A percentile compares a stretch with the other conserved stretches of the same genome.
These are phyloP conservation scores for Prunella himalayana DNA, from an alignment of 2,113 vertebrate genomes.

Conservation along the genomic window DNA sequence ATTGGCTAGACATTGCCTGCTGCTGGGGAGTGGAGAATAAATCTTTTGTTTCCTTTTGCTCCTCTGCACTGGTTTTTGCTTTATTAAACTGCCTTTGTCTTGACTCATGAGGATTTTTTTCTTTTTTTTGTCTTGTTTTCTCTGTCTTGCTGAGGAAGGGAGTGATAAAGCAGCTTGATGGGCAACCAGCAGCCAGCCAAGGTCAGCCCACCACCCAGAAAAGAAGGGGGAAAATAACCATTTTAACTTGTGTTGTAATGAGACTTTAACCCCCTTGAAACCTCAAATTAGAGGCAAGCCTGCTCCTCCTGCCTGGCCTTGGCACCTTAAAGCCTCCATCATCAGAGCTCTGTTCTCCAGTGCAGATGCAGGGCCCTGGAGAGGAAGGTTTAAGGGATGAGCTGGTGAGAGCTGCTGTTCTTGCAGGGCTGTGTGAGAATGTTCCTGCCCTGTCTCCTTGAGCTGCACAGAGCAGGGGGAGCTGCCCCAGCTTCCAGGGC, in stretches of 20 bases:
- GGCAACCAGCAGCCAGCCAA: not conserved
- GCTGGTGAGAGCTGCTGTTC: rapidly evolving
- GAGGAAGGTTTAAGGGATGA: not conserved
- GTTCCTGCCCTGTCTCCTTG: rapidly evolving
- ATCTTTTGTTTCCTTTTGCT: not conserved
- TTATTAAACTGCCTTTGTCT: not conserved
- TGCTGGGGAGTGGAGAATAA: not conserved
- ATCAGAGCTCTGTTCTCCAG: rapidly evolving
- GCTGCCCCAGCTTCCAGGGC: not conserved
- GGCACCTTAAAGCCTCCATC: not conserved
- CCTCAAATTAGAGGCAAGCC: not conserved
- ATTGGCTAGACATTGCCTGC: not conserved
- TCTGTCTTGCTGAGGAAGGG: not conserved
- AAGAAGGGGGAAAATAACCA: rapidly evolving
- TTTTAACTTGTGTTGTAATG: not conserved
- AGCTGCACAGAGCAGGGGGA: not conserved
- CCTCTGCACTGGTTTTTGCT: not conserved
- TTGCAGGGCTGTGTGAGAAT: rapidly evolving
- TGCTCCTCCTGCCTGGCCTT: not conserved
- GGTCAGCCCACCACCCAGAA: not conserved
- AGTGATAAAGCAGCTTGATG: not conserved
- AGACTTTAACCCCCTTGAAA: not conserved
- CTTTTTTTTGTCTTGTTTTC: not conserved
- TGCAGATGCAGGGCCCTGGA: rapidly evolving
- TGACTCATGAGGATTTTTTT: not conserved